Base-by-base conservation (phyloP, 2,797 vertebrate genomes). In the Leptodactylus fallax region DNA sequence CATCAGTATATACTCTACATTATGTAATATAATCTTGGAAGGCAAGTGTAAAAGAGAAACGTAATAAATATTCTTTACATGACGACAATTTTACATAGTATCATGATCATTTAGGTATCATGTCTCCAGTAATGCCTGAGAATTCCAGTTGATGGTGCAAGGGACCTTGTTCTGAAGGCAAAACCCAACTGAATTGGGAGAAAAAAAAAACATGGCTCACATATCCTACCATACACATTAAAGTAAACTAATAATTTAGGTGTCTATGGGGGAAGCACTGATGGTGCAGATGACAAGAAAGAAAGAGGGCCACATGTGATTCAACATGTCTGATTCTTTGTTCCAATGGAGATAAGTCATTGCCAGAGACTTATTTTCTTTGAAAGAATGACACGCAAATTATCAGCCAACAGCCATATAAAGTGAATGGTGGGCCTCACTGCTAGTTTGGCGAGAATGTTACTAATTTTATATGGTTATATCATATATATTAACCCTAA, bases 21-120 rank as follows among this genome's bases (percentile, higher is more conserved):
- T 74, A 76, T 76, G n/a, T 60, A 85, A 76, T 85, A 74, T 23
- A 71, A 36, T 53, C 23, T 61, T 49, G 13, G 14, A n/a, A 49
- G 56, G 21, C 27, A 76, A 36, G 21, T 36, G 25, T 76, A 23
- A 47, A 17, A 61, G 14, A 19, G 58, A 27, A 61, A 27, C 47
- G 25, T 51, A 58, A 61, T 84, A 45, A n/a, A n/a, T n/a, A n/a
- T n/a, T n/a, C n/a, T n/a, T n/a, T n/a, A n/a, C n/a, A n/a, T n/a
- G n/a, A n/a, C n/a, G n/a, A n/a, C n/a, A n/a, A n/a, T n/a, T n/a
- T n/a, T n/a, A n/a, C n/a, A n/a, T n/a, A n/a, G n/a, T n/a, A n/a
- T n/a, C n/a, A n/a, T n/a, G n/a, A n/a, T n/a, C n/a, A n/a, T n/a
- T n/a, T n/a, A n/a, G n/a, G n/a, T n/a, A 55, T 74, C 10, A 10